Base-by-base conservation (phyloP, 2,888 invertebrate species). In the Andricus quercusramuli region DNA sequence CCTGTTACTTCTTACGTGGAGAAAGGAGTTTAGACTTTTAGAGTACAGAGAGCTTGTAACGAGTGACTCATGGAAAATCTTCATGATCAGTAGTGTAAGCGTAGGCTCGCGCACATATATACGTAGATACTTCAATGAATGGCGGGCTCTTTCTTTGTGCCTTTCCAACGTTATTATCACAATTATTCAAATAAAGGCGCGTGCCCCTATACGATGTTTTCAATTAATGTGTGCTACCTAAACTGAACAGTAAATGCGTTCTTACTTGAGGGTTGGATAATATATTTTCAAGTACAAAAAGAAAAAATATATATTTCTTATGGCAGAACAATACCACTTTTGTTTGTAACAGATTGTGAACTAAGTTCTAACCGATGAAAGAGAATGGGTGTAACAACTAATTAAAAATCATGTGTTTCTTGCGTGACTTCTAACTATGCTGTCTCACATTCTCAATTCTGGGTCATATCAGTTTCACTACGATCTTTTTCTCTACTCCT, bases 41-140 rank as follows among this genome's bases (percentile, higher is more conserved):
- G 44, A 44, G n/a, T n/a, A n/a, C 25, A 20, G 37, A 44, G 22
- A 70, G 25, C 29, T 47, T n/a, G 32, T 11, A 9, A 74, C 20
- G 6, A 74, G 51, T 74, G 74, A 74, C 74, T 74, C 74, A 74
- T 74, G 56, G 74, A 74, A 74, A 74, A 74, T 74, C 74, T 74
- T 74, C 51, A 51, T 74, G 74, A 74, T 74, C 74, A 56, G 74
- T 74, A 47, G 4, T 25, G 25, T 25, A 25, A 51, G 70, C 32
- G n/a, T 51, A 56, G 51, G 11, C 70, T 47, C 51, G 29, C 51
- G 17, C 29, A 51, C 70, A 13, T 17, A 44, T 44, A 25, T 22
- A 68, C 44, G 15, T 15, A 68, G 20, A 29, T 51, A 32, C 51
- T 70, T 70, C 70, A 70, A 70, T 74, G 56, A 51, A 74, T 56